Base-by-base conservation (phyloP, 2,888 invertebrate genomes). In the Acanthosoma haemorrhoidale region DNA sequence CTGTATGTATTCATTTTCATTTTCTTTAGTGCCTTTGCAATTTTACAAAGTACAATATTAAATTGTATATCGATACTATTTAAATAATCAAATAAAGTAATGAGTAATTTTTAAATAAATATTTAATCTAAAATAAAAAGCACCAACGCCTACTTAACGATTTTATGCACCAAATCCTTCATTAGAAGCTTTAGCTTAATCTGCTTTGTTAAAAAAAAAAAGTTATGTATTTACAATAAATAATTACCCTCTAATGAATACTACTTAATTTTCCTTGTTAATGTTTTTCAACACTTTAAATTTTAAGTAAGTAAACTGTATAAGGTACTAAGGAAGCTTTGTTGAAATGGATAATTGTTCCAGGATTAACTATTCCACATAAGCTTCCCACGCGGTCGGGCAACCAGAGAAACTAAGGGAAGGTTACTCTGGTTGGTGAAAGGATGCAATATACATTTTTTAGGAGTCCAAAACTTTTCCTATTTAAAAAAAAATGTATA, bases 401-500 rank as follows among this genome's bases (percentile, higher is more conserved):
- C 73, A 72, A 75, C 75, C 75, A 70, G 70, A 57, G 69, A 74
- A 75, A 71, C 73, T 69, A 41, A 75, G 75, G 75, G 75, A 75
- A 75, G 75, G 73, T 71, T 74, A 72, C 71, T 69, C 70, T 69
- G 74, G 75, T 74, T 73, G 74, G 72, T 70, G 71, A 60, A 67
- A 36, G 72, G 67, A 68, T 4, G 31, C 9, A 16, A 21, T 3
- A 34, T 8, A 34, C 4, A 6, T 36, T 68, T 4, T 68, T 29
- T 21, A 64, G 64, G 58, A 31, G 15, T 58, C n/a, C 39, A 15
- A 39, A 43, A 25, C 36, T 67, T 59, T 15, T 34, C 32, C 39
- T 34, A 36, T 57, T 67, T 57, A 15, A 34, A 31, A 18, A n/a
- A 16, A 41, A 43, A 38, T 43, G 32, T 43, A 43, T 63, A 63